These are phyloP conservation scores for Charina bottae DNA, from an alignment of 2,113 vertebrate genomes.

Conservation along the genomic window DNA sequence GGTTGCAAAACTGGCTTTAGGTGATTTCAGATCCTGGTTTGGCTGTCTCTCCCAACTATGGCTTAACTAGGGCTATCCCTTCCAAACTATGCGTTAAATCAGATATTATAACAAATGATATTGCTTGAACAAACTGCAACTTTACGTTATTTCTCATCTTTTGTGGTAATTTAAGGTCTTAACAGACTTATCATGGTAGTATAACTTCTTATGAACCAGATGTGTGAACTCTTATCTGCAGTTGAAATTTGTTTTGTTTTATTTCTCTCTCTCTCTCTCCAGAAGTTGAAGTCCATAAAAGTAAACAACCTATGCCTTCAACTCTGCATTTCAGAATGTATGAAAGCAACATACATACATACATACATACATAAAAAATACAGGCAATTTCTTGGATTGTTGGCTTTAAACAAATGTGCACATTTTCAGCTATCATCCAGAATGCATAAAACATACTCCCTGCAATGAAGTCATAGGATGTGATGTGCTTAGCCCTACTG, in stretches of 20 bases:
- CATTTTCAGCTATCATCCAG: not conserved
- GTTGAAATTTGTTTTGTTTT: not conserved
- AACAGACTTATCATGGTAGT: not conserved
- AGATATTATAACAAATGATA: not conserved
- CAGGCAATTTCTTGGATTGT: too few relatives aligned
- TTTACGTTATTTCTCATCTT: not conserved
- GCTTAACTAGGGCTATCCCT: not conserved
- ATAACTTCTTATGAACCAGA: not conserved
- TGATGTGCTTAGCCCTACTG: not conserved
- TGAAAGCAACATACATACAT: not conserved
- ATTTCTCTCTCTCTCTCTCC: not conserved
- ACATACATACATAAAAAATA: too few relatives aligned
- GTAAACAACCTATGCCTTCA: not conserved
- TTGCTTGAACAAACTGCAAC: not conserved
- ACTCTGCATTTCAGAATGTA: not conserved
- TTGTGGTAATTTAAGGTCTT: not conserved
- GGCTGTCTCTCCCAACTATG: not conserved
- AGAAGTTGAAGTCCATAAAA: not conserved
- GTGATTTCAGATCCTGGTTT: not conserved
- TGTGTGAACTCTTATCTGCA: not conserved
- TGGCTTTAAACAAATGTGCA: not conserved
- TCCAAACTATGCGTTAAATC: not conserved
- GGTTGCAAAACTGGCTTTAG: not conserved
- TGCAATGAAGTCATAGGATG: not conserved
- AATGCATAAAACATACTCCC: not conserved